Conservation (phyloP, 1,140 invertebrate species). For the Neotoxoptera formosana region DNA sequence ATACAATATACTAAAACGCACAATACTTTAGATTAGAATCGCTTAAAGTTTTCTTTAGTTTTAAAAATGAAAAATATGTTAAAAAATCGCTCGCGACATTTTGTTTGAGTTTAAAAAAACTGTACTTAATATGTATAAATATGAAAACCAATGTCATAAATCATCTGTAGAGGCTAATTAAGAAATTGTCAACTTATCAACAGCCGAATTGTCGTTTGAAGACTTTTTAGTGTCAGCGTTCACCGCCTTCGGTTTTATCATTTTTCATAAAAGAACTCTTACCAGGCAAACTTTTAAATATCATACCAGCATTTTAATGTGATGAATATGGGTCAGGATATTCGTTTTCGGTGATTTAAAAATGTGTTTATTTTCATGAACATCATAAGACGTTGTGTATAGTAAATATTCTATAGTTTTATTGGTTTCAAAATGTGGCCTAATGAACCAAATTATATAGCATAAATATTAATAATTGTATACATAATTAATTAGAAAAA, state of each 20-base stretch:
- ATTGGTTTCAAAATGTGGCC: neutral
- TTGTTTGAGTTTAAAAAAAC: slow-evolving; percentile 1
- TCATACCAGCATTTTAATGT: neutral
- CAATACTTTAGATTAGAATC: neutral
- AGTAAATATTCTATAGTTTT: neutral
- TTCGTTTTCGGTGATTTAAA: neutral
- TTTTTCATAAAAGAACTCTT: slow-evolving; percentile 32
- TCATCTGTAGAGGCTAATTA: slow-evolving; percentile 52
- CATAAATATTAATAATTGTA: neutral
- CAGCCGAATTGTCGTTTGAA: slow-evolving; percentile 5
- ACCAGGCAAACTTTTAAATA: slow-evolving; percentile 27
- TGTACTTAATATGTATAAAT: neutral
- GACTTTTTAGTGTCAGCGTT: slow-evolving; percentile 30
- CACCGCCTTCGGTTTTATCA: slow-evolving; percentile 17
- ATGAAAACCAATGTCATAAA: slow-evolving; percentile 35
- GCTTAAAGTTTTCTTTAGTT: neutral
- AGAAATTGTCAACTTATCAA: slow-evolving; percentile 54
- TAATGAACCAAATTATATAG: neutral
- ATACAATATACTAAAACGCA: neutral
- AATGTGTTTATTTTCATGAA: neutral
- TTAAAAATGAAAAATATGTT: neutral
- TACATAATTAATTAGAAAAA: neutral
- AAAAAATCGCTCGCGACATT: neutral
- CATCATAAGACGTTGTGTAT: neutral
- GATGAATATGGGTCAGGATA: slow-evolving; percentile 10